A percentile compares a stretch with the other conserved stretches of the same genome.
These are phyloP conservation scores for Campoplex nolae DNA, from an alignment of 2,888 invertebrate genomes.

Conservation along the genomic window DNA sequence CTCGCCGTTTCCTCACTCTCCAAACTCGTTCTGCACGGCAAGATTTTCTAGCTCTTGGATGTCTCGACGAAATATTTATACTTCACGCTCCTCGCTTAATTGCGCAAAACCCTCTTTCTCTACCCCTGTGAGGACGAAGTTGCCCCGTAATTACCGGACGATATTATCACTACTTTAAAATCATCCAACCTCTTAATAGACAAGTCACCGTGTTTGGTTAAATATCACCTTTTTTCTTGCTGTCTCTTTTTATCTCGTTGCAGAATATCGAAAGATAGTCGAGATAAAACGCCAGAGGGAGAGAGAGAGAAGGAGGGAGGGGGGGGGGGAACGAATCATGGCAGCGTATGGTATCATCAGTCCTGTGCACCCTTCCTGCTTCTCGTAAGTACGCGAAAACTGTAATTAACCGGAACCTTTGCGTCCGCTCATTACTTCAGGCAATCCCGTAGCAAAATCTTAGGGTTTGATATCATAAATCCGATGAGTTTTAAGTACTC, in stretches of 20 bases:
- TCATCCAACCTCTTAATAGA: conserved; percentile 70
- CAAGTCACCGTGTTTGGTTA: conserved; percentile 69
- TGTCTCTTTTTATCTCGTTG: conserved; percentile 3
- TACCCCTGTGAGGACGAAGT: conserved; percentile 73
- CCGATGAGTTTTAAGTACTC: conserved; percentile 40
- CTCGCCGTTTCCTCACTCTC: conserved; percentile 43
- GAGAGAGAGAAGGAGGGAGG: neutral
- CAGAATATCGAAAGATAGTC: neutral
- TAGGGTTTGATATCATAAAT: neutral
- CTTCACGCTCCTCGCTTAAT: conserved; percentile 78
- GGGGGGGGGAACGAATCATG: neutral
- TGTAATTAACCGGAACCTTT: conserved; percentile 57
- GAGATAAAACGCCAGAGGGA: neutral
- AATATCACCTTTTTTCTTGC: conserved; percentile 63
- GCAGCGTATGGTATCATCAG: conserved; percentile 3
- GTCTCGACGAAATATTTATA: conserved; percentile 77
- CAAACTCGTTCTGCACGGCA: conserved; percentile 21
- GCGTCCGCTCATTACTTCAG: conserved; percentile 47
- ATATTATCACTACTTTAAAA: conserved; percentile 73
- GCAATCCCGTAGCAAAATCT: conserved; percentile 40
- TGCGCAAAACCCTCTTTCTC: conserved; percentile 71
- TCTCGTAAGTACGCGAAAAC: conserved; percentile 42
- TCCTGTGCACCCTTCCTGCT: neutral
- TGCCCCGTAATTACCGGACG: conserved; percentile 78
- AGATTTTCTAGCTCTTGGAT: conserved; percentile 66